Evolutionary conservation across 2,888 invertebrate species (phyloP).

Genomic region (Erpobdella octoculata): DNA sequence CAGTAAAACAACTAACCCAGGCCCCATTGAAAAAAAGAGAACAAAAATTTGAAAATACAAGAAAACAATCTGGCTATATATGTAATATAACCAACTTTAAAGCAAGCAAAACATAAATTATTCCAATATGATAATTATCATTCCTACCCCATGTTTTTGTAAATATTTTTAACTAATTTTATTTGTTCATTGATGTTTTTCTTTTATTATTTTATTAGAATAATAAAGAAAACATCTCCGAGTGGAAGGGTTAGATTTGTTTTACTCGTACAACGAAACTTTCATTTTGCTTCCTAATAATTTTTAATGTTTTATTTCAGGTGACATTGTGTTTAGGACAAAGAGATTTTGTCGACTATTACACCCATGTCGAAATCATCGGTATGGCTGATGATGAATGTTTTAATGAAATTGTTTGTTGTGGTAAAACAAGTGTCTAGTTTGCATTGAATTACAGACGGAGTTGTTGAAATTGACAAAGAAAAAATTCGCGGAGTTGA

Average conservation of each 20-base stretch:
- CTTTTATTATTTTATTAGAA: neutral
- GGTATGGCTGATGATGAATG: neutral
- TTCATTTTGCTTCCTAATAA: neutral
- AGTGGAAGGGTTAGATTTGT: conserved; percentile 6
- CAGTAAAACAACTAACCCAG: no score
- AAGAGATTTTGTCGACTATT: conserved; percentile 21
- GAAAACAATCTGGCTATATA: no score
- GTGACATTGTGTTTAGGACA: conserved; percentile 18
- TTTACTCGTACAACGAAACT: neutral
- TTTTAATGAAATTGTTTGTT: neutral
- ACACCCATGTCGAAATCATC: conserved; percentile 19
- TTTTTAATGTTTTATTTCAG: neutral
- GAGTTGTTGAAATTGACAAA: conserved; percentile 15
- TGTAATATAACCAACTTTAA: no score
- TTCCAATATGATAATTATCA: no score
- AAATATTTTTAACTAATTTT: neutral
- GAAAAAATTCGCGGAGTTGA: conserved; percentile 12
- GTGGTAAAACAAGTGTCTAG: neutral
- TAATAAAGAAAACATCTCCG: neutral
- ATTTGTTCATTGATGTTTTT: neutral
- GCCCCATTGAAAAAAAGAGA: no score
- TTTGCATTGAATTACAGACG: neutral
- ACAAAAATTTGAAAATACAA: no score
- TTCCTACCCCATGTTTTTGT: neutral
- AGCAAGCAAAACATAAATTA: no score